Evolutionary conservation across 53 echinoderm and acorn worm species (phyloP).

Genomic region (Paelopatides confundens): DNA sequence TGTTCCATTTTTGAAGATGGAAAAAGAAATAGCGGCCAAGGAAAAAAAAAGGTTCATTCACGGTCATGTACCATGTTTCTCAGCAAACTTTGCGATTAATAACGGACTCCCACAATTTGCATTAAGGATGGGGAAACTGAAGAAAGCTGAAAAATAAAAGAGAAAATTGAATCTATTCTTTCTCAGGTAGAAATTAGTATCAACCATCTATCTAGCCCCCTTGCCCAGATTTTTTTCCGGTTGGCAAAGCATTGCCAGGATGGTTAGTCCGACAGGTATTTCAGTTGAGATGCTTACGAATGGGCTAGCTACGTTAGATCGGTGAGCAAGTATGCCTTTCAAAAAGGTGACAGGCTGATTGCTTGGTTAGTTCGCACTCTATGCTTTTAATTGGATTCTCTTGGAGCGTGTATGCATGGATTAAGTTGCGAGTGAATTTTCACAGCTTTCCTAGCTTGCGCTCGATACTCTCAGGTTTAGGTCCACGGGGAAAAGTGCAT

Average conservation of each 20-base stretch:
- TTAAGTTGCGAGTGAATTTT: conserved; percentile 55
- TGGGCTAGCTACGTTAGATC: conserved; percentile 45
- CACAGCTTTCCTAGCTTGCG: conserved; percentile 44
- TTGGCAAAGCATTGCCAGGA: conserved; percentile 17
- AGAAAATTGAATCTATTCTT: conserved; percentile 49
- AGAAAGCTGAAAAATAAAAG: background rate
- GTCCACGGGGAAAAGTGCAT: conserved; percentile 54
- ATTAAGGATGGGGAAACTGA: conserved; percentile 33
- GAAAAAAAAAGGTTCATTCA: conserved; percentile 34
- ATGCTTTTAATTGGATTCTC: conserved; percentile 58
- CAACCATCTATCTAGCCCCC: conserved; percentile 14
- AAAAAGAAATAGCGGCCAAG: background rate
- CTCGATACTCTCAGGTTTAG: conserved; percentile 42
- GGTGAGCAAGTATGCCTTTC: conserved; percentile 56
- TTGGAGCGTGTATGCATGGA: conserved; percentile 56
- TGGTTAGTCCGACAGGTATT: background rate
- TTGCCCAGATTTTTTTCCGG: conserved; percentile 51
- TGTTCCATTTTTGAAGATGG: background rate
- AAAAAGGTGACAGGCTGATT: conserved; percentile 48
- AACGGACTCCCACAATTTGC: conserved; percentile 33
- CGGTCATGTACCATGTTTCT: conserved; percentile 31
- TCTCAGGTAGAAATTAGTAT: conserved; percentile 51
- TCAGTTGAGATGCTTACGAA: background rate
- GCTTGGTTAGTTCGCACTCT: conserved; percentile 50
- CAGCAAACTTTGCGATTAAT: conserved; percentile 9